Conservation (phyloP, 53 echinoderm and acorn worm species). For the Echinarachnius parma region DNA sequence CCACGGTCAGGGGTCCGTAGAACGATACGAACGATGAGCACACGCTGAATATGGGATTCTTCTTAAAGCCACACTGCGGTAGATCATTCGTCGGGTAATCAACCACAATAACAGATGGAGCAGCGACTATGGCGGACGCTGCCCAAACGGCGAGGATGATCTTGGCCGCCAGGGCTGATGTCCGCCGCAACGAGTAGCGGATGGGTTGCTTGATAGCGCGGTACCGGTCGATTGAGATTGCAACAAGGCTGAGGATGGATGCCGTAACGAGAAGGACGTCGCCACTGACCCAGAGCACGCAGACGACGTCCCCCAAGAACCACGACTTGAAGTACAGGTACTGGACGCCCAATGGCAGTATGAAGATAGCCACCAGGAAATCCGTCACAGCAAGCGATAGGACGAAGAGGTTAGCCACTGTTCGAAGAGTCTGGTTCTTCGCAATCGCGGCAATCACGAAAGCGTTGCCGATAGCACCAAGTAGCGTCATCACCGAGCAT, state of each 20-base stretch:
- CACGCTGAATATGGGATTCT: slow-evolving; percentile 30
- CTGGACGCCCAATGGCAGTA: slow-evolving; percentile 48
- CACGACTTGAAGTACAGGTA: slow-evolving; percentile 25
- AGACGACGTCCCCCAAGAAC: slow-evolving; percentile 33
- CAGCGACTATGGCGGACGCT: slow-evolving; percentile 17
- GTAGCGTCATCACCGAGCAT: not conserved
- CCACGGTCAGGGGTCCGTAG: slow-evolving; percentile 35
- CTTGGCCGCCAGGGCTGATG: slow-evolving; percentile 23
- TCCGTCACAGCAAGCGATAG: slow-evolving; percentile 52
- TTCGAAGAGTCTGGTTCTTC: slow-evolving; percentile 39
- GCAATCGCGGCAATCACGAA: slow-evolving; percentile 50
- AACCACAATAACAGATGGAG: slow-evolving; percentile 28
- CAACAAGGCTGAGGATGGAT: slow-evolving; percentile 51
- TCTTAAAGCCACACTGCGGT: slow-evolving; percentile 15
- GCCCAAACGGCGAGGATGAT: slow-evolving; percentile 34
- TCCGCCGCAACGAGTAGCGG: slow-evolving; percentile 38
- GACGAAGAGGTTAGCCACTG: slow-evolving; percentile 41
- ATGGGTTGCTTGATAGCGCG: slow-evolving; percentile 53
- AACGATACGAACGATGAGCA: slow-evolving; percentile 36
- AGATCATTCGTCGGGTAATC: slow-evolving; percentile 16
- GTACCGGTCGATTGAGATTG: slow-evolving; percentile 56
- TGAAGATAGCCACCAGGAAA: slow-evolving; percentile 36
- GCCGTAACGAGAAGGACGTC: slow-evolving; percentile 59
- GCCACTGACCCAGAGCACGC: slow-evolving; percentile 39
- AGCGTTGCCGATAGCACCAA: slow-evolving; percentile 38